These are phyloP conservation scores for Tachyglossus aculeatus DNA, from an alignment of 2,797 vertebrate genomes.

Conservation along the genomic window DNA sequence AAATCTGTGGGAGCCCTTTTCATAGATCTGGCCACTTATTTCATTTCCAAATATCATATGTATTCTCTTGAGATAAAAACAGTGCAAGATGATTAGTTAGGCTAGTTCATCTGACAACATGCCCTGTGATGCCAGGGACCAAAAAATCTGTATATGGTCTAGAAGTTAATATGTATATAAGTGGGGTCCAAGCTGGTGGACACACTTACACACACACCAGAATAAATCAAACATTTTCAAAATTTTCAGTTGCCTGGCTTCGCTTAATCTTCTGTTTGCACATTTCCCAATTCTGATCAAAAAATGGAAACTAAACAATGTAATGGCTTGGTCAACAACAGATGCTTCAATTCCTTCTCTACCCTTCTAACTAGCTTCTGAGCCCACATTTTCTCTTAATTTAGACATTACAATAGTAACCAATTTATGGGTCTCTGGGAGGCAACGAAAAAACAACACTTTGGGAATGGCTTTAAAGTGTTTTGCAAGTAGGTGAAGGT, in stretches of 20 bases:
- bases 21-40: constrained; percentile 59
- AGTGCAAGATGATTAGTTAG: constrained; percentile 66
- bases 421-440: too few species aligned
- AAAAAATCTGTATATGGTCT: constrained; percentile 64
- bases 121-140: constrained; percentile 58
- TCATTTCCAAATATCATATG: constrained; percentile 68
- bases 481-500: too few species aligned
- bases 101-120: constrained; percentile 63
- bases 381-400: too few species aligned
- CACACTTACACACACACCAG: too few species aligned
- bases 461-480: too few species aligned
- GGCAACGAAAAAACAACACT: too few species aligned
- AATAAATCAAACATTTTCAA: too few species aligned
- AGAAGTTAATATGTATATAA: constrained; percentile 61
- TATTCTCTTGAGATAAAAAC: constrained; percentile 72
- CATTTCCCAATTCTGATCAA: too few species aligned
- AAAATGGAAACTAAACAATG: too few species aligned
- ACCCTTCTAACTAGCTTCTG: background rate
- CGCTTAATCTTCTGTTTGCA: too few species aligned
- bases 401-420: too few species aligned
- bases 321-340: background rate
- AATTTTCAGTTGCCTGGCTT: too few species aligned
- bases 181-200: constrained; percentile 35
- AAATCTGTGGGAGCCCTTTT: constrained; percentile 44
- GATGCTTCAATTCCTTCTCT: background rate